phyloP scores from a whole-genome alignment of 2,888 invertebrate species.

The Patella depressa region DNA sequence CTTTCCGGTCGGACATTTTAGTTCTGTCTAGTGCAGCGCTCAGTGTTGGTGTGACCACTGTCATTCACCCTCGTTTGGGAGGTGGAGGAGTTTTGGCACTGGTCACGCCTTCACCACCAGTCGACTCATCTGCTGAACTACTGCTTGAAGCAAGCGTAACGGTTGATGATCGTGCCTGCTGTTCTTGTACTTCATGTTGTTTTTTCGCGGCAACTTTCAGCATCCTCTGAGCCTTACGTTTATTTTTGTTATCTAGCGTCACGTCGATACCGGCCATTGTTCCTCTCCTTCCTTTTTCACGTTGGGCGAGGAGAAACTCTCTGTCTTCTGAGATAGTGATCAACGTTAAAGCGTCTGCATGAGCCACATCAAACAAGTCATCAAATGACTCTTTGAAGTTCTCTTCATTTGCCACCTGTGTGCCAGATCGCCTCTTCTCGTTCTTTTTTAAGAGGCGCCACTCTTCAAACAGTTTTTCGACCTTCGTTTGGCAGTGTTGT shows the following conservation, averaged over 20 bases:
- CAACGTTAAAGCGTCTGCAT: neutral
- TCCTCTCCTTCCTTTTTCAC: neutral
- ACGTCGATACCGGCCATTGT: constrained; percentile 7
- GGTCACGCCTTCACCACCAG: neutral
- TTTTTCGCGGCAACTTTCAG: neutral
- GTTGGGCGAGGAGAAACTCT: neutral
- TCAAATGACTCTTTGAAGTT: neutral
- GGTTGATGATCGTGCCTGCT: neutral
- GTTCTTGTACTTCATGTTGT: neutral
- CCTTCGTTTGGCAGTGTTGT: constrained; percentile 6
- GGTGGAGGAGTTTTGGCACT: neutral
- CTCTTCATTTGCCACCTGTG: constrained; percentile 6
- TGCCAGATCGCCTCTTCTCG: neutral
- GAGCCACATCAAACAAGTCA: neutral
- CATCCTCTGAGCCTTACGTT: neutral
- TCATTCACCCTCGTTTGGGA: neutral
- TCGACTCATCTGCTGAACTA: constrained; percentile 4
- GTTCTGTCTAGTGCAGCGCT: neutral
- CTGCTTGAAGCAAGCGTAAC: constrained; percentile 5
- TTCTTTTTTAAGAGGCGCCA: constrained; percentile 10
- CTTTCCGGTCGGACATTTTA: neutral
- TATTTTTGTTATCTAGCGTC: constrained; percentile 3
- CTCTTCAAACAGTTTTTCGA: constrained; percentile 9
- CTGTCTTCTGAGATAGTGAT: constrained; percentile 13
- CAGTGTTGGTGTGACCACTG: neutral